Conservation (phyloP, 2,797 vertebrate species). For the Poeciliopsis infans region DNA sequence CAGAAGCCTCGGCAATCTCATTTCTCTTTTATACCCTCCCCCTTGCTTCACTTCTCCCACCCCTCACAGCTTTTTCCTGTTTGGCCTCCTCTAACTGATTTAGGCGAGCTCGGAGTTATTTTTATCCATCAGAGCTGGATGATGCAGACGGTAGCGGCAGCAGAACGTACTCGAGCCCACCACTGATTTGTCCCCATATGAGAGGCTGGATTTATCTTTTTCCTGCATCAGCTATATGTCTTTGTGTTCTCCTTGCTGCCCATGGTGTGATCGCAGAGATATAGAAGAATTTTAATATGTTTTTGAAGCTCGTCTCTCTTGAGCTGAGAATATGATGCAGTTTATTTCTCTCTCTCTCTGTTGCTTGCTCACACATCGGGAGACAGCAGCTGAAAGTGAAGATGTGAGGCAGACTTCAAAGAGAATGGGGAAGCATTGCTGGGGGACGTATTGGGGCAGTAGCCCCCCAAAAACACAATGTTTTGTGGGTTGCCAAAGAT, state of each 20-base stretch:
- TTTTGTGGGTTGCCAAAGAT: too few species aligned
- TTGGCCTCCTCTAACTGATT: slow-evolving; percentile 73
- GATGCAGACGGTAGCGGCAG: slow-evolving; percentile 55
- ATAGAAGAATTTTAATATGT: slow-evolving; percentile 20
- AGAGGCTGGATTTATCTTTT: slow-evolving; percentile 43
- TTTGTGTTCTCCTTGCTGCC: slow-evolving; percentile 23
- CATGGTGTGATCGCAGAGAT: neutral
- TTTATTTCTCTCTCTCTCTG: neutral
- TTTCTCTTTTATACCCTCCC: slow-evolving; percentile 64
- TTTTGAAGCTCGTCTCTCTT: slow-evolving; percentile 22
- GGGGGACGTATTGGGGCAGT: too few species aligned
- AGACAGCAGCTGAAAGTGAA: slow-evolving; percentile 33
- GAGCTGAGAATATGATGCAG: slow-evolving; percentile 16
- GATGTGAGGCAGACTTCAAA: slow-evolving; percentile 8
- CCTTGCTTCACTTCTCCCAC: slow-evolving; percentile 16
- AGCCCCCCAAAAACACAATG: too few species aligned
- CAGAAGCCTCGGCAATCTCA: slow-evolving; percentile 79
- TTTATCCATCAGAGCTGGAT: slow-evolving; percentile 67
- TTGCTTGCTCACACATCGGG: slow-evolving; percentile 4
- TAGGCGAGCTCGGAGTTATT: slow-evolving; percentile 71
- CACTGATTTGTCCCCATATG: slow-evolving; percentile 44
- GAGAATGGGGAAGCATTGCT: slow-evolving; percentile 8
- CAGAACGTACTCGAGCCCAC: slow-evolving; percentile 58
- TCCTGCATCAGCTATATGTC: slow-evolving; percentile 47
- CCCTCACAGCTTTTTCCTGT: slow-evolving; percentile 44